These are phyloP conservation scores for Cyclina sinensis DNA, from an alignment of 1,140 invertebrate species.

Conservation along the genomic window DNA sequence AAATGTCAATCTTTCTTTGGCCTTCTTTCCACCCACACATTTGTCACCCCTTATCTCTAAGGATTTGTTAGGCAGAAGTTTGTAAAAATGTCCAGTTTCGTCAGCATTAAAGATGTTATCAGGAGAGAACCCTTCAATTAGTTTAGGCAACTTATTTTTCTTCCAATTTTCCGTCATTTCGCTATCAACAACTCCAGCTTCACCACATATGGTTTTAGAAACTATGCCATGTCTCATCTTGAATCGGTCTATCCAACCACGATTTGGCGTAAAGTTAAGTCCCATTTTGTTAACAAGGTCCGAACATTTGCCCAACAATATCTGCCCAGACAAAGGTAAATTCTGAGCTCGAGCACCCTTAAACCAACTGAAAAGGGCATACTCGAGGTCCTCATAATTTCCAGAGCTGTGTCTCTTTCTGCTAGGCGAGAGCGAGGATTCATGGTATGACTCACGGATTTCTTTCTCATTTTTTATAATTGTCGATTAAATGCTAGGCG, in stretches of 20 bases:
- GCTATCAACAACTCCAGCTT: not conserved
- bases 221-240: constrained; percentile 31
- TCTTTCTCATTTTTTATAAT: not conserved
- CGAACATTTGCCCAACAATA: not conserved
- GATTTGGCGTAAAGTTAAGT: not conserved
- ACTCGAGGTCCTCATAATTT: not conserved
- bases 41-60: constrained; percentile 14
- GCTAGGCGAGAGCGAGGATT: not conserved
- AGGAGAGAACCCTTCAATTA: constrained; percentile 27
- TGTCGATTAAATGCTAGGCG: not conserved
- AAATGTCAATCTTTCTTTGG: constrained; percentile 86
- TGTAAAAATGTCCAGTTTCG: constrained; percentile 13
- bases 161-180: not conserved
- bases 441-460: not conserved
- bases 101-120: constrained; percentile 30
- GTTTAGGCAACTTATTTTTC: not conserved
- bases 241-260: not conserved
- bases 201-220: not conserved
- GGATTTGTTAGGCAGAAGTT: constrained; percentile 12
- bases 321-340: not conserved
- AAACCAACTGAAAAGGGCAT: not conserved
- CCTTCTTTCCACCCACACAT: constrained; percentile 80
- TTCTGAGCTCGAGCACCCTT: not conserved
- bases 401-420: not conserved
- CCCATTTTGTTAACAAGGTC: constrained; percentile 5